Conservation (phyloP, 2,797 vertebrate genomes). For the Micrastur ruficollis region DNA sequence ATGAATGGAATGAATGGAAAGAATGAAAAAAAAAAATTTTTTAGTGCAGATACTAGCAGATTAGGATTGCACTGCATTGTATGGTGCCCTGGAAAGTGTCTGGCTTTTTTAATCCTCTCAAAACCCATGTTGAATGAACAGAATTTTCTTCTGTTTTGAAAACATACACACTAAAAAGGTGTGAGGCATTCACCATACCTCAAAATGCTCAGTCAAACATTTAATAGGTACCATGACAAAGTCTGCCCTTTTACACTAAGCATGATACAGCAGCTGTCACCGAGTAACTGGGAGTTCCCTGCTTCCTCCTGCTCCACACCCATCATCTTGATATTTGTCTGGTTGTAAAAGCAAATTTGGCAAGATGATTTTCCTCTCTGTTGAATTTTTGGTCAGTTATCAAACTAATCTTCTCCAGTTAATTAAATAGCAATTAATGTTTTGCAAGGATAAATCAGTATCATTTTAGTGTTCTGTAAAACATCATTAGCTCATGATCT, state of each 20-base stretch:
- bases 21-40: not conserved
- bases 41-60: not conserved
- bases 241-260: not conserved
- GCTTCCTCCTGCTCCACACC: constrained; percentile 25
- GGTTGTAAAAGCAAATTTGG: constrained; percentile 34
- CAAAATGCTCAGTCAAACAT: not conserved
- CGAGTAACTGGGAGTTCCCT: constrained; percentile 20
- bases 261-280: not conserved
- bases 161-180: not conserved
- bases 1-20: not conserved
- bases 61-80: not conserved
- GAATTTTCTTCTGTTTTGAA: not conserved
- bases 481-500: not conserved
- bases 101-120: not conserved
- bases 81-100: not conserved
- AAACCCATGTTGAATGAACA: not conserved
- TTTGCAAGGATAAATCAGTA: not conserved
- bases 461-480: constrained; percentile 1
- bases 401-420: not conserved
- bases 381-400: constrained; percentile 5
- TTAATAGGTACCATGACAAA: not conserved
- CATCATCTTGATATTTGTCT: not conserved
- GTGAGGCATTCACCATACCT: not conserved
- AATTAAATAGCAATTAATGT: constrained; percentile 12
- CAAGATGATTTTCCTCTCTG: constrained; percentile 35